Evolutionary conservation across 2,113 vertebrate genomes (phyloP), one percentile per base, ranked within the genome.

Genomic region (Genyomyrus donnyi): DNA sequence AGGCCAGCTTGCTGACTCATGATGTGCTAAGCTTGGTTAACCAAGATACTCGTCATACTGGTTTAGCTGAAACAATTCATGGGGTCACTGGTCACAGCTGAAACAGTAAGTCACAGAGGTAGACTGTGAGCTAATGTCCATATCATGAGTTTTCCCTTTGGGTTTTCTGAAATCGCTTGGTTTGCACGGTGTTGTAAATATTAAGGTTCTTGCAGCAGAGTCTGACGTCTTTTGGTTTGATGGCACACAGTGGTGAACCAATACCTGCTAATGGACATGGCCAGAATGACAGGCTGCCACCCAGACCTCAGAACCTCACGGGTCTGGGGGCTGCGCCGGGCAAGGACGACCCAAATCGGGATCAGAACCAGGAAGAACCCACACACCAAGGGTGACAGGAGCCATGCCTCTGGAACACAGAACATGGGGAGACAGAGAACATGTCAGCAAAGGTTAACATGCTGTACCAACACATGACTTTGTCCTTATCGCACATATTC

Each of bases 191-290:
- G 70, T 77, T 15, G 35, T 58, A 45, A 27, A 24, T 56, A 46
- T 31, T 88, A 45, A 58, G 9, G 19, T 3, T 46, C 15, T 35
- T 88, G 21, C 70, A 77, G 31, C 86, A 39, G 35, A 58, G 3
- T 39, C 11, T 45, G n/a, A 39, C 0, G 46, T 5, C 19, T 48
- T 88, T 27, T 74, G 88, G 5, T 21, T 17, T 50, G 48, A 42
- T 45, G 46, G 52, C 6, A 85, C 24, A 48, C 17, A 56, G 35
- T 9, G 31, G 58, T 84, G 17, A 45, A 35, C 46, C 17, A 3
- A 9, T 58, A 99, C 98, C 98, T 99, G 97, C 98, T 99, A 91
- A 99, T 96, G 66, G 96, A 90, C 97, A 99, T 97, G 3, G 98
- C 98, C 5, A 98, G 96, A 10, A 99, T 96, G 87, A 99, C 96